phyloP scores from a whole-genome alignment of 2,797 vertebrate species.

The Crocodylus rhombifer region DNA sequence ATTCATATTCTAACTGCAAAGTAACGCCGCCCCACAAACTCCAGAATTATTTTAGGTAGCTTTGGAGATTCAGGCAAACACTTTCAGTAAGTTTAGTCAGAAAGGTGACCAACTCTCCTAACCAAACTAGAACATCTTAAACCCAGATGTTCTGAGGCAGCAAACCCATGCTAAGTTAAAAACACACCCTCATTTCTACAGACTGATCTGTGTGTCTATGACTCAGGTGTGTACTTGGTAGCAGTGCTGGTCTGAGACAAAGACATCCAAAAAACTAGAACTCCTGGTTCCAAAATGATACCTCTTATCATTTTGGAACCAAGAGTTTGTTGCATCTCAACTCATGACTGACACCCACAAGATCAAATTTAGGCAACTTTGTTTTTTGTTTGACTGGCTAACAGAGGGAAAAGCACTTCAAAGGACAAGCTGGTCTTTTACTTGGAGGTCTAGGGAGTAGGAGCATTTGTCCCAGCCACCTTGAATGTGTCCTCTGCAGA shows the following conservation, averaged over 20 bases:
- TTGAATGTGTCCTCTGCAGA: neutral
- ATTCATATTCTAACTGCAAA: neutral
- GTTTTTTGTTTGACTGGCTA: neutral
- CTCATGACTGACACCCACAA: neutral
- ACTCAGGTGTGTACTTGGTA: no score
- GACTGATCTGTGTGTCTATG: no score
- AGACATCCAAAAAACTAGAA: no score
- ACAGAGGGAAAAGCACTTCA: neutral
- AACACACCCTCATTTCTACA: neutral
- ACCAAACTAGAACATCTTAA: neutral
- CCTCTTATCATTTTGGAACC: no score
- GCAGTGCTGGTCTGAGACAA: no score
- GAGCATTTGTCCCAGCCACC: neutral
- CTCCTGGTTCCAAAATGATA: no score
- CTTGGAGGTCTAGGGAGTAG: neutral
- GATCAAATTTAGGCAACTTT: neutral
- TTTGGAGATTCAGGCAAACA: neutral
- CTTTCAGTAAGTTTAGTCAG: neutral
- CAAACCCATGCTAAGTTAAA: neutral
- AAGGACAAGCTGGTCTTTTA: neutral
- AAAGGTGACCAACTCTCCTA: neutral
- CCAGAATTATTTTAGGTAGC: neutral
- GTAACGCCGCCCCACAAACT: rapidly evolving
- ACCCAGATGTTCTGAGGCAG: neutral
- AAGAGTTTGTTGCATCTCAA: neutral